phyloP scores from a whole-genome alignment of 2,113 vertebrate species.

The Xenotilapia flavipinnis region DNA sequence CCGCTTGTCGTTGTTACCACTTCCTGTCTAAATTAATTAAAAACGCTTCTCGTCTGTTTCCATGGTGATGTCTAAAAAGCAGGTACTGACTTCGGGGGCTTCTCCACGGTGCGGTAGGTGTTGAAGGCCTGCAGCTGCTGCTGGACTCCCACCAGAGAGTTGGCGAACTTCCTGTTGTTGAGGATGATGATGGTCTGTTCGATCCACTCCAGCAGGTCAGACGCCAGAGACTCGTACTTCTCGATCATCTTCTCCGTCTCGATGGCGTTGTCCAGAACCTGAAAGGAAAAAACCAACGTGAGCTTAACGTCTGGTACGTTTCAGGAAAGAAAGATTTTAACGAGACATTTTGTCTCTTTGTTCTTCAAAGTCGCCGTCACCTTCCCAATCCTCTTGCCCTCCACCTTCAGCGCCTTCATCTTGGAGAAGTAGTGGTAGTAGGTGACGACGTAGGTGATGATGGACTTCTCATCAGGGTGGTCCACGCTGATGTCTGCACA shows the following conservation, averaged over 20 bases:
- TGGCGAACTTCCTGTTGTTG: constrained; percentile 98
- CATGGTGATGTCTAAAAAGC: background rate
- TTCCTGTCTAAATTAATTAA: background rate
- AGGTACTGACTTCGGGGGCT: constrained; percentile 86
- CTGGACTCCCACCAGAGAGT: constrained; percentile 93
- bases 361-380: constrained; percentile 41
- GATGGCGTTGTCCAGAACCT: constrained; percentile 96
- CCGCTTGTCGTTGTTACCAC: background rate
- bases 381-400: constrained; percentile 98
- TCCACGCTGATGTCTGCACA: constrained; percentile 90
- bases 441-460: constrained; percentile 96
- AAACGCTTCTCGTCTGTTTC: background rate
- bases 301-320: background rate
- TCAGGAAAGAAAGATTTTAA: background rate
- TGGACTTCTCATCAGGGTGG: constrained; percentile 96
- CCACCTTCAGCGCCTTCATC: constrained; percentile 98
- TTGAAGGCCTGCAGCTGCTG: constrained; percentile 95
- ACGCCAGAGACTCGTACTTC: constrained; percentile 95
- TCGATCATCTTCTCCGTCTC: constrained; percentile 99
- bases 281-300: background rate
- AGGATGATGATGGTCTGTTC: constrained; percentile 99
- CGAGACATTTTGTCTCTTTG: background rate
- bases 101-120: constrained; percentile 84
- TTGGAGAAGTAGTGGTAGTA: constrained; percentile 99
- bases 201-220: constrained; percentile 97